A percentile compares a stretch with the other conserved stretches of the same genome.
Conservation (phyloP, 1,140 invertebrate genomes). For the Ceratina calcarata region DNA sequence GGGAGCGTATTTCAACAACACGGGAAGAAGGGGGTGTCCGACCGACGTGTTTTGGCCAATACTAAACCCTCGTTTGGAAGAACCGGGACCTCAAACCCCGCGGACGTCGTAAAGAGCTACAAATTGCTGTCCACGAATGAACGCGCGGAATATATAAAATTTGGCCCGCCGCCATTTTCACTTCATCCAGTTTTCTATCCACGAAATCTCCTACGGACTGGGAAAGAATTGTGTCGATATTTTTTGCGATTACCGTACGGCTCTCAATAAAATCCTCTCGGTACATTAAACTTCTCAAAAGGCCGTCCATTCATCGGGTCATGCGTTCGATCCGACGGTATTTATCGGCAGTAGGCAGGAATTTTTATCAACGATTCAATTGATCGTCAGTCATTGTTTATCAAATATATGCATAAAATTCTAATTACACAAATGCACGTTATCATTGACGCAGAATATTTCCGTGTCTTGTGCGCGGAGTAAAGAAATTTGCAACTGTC, state of each 20-base stretch:
- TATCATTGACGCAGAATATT: neutral
- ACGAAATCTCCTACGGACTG: constrained; percentile 3
- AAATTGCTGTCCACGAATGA: constrained; percentile 59
- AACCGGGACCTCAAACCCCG: constrained; percentile 24
- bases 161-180: constrained; percentile 54
- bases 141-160: constrained; percentile 60
- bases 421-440: neutral
- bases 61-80: constrained; percentile 44
- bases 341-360: too few species aligned
- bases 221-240: constrained; percentile 23
- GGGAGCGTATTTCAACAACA: constrained; percentile 33
- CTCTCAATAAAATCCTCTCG: neutral
- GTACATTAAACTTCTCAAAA: too few species aligned
- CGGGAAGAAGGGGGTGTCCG: constrained; percentile 5
- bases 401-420: neutral
- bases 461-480: neutral
- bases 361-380: too few species aligned
- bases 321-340: too few species aligned
- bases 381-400: too few species aligned
- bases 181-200: constrained; percentile 3
- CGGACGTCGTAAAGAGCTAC: constrained; percentile 56
- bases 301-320: too few species aligned
- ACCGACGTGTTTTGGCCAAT: constrained; percentile 54
- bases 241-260: constrained; percentile 13
- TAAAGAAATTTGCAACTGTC: neutral